Base-by-base conservation (phyloP, 2,888 invertebrate genomes). In the Synergus laeviventris region DNA sequence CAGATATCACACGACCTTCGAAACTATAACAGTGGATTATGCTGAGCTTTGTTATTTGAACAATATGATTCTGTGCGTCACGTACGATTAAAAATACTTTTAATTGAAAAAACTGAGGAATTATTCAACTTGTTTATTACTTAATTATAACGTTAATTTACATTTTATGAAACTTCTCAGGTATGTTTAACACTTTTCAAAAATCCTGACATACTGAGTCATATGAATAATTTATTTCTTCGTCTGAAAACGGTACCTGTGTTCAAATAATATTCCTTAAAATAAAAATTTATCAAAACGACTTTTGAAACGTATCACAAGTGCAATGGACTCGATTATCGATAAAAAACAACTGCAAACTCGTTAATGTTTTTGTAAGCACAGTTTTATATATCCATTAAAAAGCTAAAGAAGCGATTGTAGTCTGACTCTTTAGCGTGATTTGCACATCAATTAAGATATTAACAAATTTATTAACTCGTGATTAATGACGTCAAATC, bases 1-100 rank as follows among this genome's bases (percentile, higher is more conserved):
- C 70, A 12, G 36, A 49, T 31, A 31, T 70, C 70, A 49, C 70
- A 49, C 49, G 49, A 49, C 49, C 70, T 54, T 70, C 49, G 36
- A 54, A 70, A 70, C 49, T 54, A 45, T 45, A 45, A 74, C 21
- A 74, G 59, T 59, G 14, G 64, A 36, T 36, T 64, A 64, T 36
- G 31, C 49, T 38, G 64, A 39, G 14, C 36, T 56, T 36, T 39
- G 38, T 42, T 56, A 74, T 11, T 74, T 59, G 39, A 16, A 11
- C 38, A 16, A 38, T 18, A 18, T 18, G 1, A 24, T 24, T 14
- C 11, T 59, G 5, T 5, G 24, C 21, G 5, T 14, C 24, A 14
- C 24, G 12, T 24, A 18, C 12, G 1, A 59, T 12, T 14, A 14
- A 1, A 59, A 24, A 24, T 59, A 59, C 1, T 24, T 24, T 0